These are phyloP conservation scores for Brachionus paranguensis DNA, from an alignment of 1,140 invertebrate genomes.

Conservation along the genomic window DNA sequence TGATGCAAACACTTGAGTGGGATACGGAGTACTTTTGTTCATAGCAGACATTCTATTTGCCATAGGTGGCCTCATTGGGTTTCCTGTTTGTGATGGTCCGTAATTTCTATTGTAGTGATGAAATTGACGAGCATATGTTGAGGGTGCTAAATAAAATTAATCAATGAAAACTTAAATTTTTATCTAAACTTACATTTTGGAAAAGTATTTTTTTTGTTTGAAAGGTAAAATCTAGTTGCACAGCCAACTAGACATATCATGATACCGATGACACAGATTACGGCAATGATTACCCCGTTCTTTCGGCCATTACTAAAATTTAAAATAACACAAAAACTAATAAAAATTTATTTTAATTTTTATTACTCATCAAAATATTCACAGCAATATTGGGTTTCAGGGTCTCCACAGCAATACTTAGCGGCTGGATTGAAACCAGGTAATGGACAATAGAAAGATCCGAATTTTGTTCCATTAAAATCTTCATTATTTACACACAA, in stretches of 20 bases:
- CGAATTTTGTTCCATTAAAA: conserved; percentile 40
- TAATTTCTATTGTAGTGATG: not conserved
- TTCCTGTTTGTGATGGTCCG: not conserved
- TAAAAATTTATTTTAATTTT: not conserved
- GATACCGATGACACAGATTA: not conserved
- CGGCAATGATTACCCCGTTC: not conserved
- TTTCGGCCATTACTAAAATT: not conserved
- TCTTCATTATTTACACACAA: conserved; percentile 34
- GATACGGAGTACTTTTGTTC: not conserved
- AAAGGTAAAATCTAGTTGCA: not conserved
- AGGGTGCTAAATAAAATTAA: not conserved
- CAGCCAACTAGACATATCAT: not conserved
- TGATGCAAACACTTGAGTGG: not conserved
- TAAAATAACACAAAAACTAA: not conserved
- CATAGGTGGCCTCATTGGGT: not conserved
- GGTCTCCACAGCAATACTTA: conserved; percentile 24
- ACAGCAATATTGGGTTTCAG: conserved; percentile 39
- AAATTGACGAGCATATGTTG: not conserved
- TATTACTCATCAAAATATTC: conserved; percentile 26
- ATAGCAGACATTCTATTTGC: not conserved
- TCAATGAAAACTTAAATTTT: no score
- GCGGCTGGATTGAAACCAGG: not conserved
- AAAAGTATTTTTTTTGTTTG: not conserved
- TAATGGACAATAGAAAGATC: conserved; percentile 34
- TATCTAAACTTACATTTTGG: not conserved